phyloP scores from a whole-genome alignment of 1,140 invertebrate genomes.

The Brachionus rotundiformis region DNA sequence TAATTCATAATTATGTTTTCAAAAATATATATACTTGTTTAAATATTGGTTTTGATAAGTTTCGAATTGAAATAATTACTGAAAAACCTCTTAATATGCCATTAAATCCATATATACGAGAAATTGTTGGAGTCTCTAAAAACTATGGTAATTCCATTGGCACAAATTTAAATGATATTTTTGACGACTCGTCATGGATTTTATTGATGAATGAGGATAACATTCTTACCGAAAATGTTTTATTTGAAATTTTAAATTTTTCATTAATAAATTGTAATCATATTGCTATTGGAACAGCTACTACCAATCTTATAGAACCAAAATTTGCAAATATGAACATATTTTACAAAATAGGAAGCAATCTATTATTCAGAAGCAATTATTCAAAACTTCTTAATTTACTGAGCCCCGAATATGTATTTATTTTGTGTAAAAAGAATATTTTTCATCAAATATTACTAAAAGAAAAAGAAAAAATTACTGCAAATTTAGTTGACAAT shows the following conservation, averaged over 20 bases:
- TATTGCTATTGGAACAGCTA: constrained; percentile 95
- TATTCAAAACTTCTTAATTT: background rate
- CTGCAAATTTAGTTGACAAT: constrained; percentile 91
- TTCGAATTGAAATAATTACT: constrained; percentile 93
- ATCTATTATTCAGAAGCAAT: background rate
- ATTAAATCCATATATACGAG: constrained; percentile 70
- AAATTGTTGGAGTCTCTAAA: constrained; percentile 78
- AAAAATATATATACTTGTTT: constrained; percentile 85
- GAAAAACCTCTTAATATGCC: constrained; percentile 77
- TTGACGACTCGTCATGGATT: constrained; percentile 89
- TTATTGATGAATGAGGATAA: constrained; percentile 97
- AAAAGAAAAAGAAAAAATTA: constrained; percentile 69
- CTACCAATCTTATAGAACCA: constrained; percentile 92
- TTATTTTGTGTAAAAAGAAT: constrained; percentile 68
- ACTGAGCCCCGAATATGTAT: background rate
- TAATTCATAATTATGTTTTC: constrained; percentile 81
- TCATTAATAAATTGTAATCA: constrained; percentile 87
- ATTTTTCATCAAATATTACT: constrained; percentile 90
- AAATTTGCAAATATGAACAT: constrained; percentile 73
- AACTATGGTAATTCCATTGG: constrained; percentile 79
- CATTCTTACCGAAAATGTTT: constrained; percentile 84
- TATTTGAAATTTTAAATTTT: constrained; percentile 89
- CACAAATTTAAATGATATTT: constrained; percentile 85
- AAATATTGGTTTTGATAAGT: constrained; percentile 88
- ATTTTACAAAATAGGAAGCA: constrained; percentile 71